Evolutionary conservation across 92 coral and sea anemone species (phyloP), one percentile per base, ranked within the genome.

Genomic region (Pocillopora meandrina): DNA sequence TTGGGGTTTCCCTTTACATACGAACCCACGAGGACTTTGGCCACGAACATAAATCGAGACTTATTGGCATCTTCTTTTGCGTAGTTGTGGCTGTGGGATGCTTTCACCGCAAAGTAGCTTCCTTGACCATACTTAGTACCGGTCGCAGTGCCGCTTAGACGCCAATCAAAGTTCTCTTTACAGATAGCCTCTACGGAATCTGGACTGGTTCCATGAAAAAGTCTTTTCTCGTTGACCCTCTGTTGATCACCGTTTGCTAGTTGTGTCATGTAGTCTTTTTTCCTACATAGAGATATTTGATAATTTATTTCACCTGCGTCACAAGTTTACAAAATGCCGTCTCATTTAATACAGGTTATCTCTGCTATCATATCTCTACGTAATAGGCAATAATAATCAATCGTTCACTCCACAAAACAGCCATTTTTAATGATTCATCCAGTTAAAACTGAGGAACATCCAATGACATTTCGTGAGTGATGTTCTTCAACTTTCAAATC

Each of bases 121-220:
- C 98, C 98, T 61, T 89, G 81, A 36, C 96, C 98, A 70, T 91
- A 95, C 21, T 62, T 47, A 26, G 96, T 85, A 6, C 93, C 96
- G 58, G 93, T 93, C 75, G 31, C 31, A 26, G 31, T 81, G 19
- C 84, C 89, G n/a, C 87, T 82, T 33, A 88, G 57, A 31, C 98
- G 91, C 89, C 93, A 91, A 80, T 86, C 90, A 34, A 94, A 89
- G 76, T 94, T 94, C 49, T 90, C 83, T 56, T 90, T 86, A 73
- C 93, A 92, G 73, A 94, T 92, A 78, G 90, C 78, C 20, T 87
- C 90, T 16, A 94, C 82, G 79, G 83, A 81, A 16, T 81, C 89
- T 61, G 78, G 63, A 11, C 84, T 79, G 12, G 95, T 92, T 72
- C 94, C 95, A 26, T 92, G 91, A 67, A 92, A 94, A 31, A 94